phyloP scores from a whole-genome alignment of 2,888 invertebrate species.

The Flabesymbios commensalis region DNA sequence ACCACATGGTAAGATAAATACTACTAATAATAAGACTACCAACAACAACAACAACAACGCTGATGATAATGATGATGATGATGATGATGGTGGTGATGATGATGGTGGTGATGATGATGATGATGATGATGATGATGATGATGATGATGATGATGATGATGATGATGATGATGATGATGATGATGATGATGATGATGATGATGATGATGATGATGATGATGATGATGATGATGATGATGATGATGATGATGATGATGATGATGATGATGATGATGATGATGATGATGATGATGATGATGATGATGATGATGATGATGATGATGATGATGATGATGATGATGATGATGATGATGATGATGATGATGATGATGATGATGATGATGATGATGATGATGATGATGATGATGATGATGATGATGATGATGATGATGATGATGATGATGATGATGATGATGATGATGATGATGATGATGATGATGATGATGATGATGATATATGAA shows the following conservation, averaged over 20 bases:
- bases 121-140: not conserved
- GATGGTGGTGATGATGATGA: not conserved
- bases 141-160: conserved; percentile 1
- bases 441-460: not conserved
- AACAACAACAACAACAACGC: too few relatives aligned
- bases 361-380: conserved; percentile 3
- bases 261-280: conserved; percentile 13
- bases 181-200: not conserved
- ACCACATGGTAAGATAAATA: too few relatives aligned
- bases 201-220: conserved; percentile 1
- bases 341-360: not conserved
- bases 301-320: conserved; percentile 11
- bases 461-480: not conserved
- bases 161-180: not conserved
- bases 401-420: not conserved
- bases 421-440: not conserved
- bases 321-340: conserved; percentile 9
- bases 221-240: not conserved
- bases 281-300: conserved; percentile 10
- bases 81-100: too few relatives aligned
- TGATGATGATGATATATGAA: not conserved
- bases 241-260: conserved; percentile 8
- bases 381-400: not conserved
- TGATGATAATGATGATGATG: too few relatives aligned
- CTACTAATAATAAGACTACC: too few relatives aligned